Conservation (phyloP, 1,140 invertebrate genomes). For the Neodiprion fabricii region DNA sequence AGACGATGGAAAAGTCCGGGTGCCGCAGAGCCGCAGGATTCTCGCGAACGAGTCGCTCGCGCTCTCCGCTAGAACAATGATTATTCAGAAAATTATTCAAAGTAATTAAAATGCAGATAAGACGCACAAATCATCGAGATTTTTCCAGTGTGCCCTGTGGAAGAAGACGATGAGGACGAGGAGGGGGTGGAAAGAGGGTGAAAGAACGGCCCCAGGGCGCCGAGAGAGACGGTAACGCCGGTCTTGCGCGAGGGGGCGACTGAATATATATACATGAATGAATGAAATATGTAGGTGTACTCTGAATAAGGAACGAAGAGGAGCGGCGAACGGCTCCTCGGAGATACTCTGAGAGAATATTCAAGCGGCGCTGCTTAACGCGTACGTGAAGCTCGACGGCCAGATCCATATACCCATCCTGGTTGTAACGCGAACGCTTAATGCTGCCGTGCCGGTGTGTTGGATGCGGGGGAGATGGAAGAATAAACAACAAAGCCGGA, state of each 20-base stretch:
- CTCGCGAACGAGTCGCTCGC: neutral
- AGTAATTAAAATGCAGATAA: constrained; percentile 61
- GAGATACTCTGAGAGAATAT: constrained; percentile 45
- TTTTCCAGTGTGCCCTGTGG: constrained; percentile 39
- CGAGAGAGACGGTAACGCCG: neutral
- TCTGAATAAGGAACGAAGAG: constrained; percentile 25
- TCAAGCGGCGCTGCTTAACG: constrained; percentile 33
- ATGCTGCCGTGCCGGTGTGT: too few species aligned
- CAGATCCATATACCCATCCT: neutral
- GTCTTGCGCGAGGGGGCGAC: constrained; percentile 25
- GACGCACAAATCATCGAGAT: constrained; percentile 54
- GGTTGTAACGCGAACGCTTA: neutral
- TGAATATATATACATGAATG: constrained; percentile 18
- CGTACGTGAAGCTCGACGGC: constrained; percentile 11
- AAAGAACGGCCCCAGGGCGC: constrained; percentile 15
- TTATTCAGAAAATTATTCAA: constrained; percentile 57
- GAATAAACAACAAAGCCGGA: neutral
- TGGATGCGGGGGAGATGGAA: too few species aligned
- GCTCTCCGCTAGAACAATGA: constrained; percentile 21
- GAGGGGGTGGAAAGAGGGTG: too few species aligned
- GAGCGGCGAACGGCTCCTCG: constrained; percentile 6
- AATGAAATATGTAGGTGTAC: constrained; percentile 10
- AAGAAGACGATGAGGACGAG: neutral
- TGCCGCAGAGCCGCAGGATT: too few species aligned
- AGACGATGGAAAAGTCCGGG: too few species aligned